Evolutionary conservation across 2,888 invertebrate species (phyloP), one percentile per base, ranked within the genome.

Genomic region (Mythimna lalbum): DNA sequence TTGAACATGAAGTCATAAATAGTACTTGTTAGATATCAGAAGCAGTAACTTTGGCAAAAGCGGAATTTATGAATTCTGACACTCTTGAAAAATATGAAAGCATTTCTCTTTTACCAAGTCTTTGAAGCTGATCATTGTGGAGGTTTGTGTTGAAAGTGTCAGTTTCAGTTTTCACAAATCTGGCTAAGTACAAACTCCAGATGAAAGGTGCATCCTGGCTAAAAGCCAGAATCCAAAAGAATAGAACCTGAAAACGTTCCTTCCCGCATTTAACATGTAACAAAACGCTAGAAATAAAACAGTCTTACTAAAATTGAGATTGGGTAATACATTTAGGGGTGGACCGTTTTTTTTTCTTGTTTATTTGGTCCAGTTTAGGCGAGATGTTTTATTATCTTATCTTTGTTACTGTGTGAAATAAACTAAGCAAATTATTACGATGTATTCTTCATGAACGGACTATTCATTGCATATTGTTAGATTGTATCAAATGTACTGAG

Each of bases 261-360:
- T 72, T 69, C 65, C 72, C 71, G 52, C 73, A 73, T 84, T 78
- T 72, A 78, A 76, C 75, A 82, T 76, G 82, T 82, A 83, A 84
- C 82, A 82, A 84, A 84, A 82, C 63, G 64, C 66, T 74, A 63
- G 52, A 75, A 77, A 84, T 70, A 82, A 82, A 82, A 82, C 66
- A 64, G 74, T 63, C 67, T 70, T 60, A 64, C 73, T 65, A 67
- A 84, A 82, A 82, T 82, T 73, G 77, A 76, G 83, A 84, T 82
- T 77, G 85, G 76, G 80, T 77, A 71, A 80, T 83, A 84, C 67
- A 84, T 84, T 84, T 71, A 67, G 70, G 63, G 65, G 27, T 23
- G 63, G 36, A 69, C 79, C 53, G 62, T 67, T 72, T 82, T 82
- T 63, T 56, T 63, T 62, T 53, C n/a, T 57, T 69, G 75, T 71